Evolutionary conservation across 2,113 vertebrate genomes (phyloP).

Genomic region (Corythornis madagascariensis): DNA sequence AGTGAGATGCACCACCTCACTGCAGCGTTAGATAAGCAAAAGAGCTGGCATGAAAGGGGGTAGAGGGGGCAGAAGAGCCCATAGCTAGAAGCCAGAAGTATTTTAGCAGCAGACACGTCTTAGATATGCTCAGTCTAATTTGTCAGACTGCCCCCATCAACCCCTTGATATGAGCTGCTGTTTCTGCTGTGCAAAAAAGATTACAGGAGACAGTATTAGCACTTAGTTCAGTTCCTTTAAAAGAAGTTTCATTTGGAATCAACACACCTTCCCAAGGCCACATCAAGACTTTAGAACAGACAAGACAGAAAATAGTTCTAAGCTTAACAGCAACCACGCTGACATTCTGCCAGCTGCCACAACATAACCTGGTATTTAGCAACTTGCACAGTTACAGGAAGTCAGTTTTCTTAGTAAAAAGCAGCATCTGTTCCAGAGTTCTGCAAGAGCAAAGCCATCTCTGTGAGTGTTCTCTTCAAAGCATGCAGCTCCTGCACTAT

Average conservation of each 20-base stretch:
- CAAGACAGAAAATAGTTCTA: neutral
- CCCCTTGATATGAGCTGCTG: neutral
- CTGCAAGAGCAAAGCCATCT: neutral
- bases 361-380: constrained; percentile 16
- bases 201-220: neutral
- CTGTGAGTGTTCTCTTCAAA: neutral
- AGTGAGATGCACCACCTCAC: neutral
- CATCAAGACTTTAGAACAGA: neutral
- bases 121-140: neutral
- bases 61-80: neutral
- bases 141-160: neutral
- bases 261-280: neutral
- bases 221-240: neutral
- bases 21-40: neutral
- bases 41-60: neutral
- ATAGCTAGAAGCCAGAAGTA: neutral
- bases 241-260: neutral
- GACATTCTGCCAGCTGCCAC: constrained; percentile 15
- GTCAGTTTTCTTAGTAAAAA: constrained; percentile 3
- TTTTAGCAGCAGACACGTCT: neutral
- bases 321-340: neutral
- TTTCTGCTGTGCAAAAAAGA: neutral
- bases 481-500: neutral
- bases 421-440: neutral
- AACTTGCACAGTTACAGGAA: constrained; percentile 22